Evolutionary conservation across 2,797 vertebrate genomes (phyloP).

Genomic region (Huso huso): DNA sequence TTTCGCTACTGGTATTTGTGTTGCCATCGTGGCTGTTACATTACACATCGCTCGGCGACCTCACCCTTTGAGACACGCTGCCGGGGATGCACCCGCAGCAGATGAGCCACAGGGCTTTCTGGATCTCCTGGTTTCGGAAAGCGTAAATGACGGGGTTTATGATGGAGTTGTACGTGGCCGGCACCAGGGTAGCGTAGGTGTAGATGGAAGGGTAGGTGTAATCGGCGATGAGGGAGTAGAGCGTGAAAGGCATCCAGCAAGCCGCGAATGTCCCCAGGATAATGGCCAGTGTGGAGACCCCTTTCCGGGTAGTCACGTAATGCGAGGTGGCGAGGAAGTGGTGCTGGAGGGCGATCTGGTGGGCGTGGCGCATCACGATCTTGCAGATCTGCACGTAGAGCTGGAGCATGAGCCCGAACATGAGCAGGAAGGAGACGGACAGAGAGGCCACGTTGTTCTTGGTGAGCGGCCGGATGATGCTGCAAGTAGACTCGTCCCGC

Average conservation of each 20-base stretch:
- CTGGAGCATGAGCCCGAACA: conserved; percentile 97
- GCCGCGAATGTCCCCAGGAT: conserved; percentile 96
- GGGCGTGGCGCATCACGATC: conserved; percentile 93
- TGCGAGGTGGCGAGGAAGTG: conserved; percentile 95
- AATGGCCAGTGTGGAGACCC: conserved; percentile 92
- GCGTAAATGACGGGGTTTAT: conserved; percentile 98
- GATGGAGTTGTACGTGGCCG: conserved; percentile 96
- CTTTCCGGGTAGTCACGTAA: conserved; percentile 95
- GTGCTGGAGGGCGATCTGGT: conserved; percentile 96
- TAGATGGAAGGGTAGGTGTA: conserved; percentile 95
- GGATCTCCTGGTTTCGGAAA: conserved; percentile 98
- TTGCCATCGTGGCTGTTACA: too few relatives aligned
- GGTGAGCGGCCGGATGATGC: conserved; percentile 89
- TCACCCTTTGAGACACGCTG: conserved; percentile 75
- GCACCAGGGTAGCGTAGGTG: conserved; percentile 93
- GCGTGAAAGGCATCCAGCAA: conserved; percentile 98
- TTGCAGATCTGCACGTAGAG: conserved; percentile 97
- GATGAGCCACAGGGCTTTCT: conserved; percentile 91
- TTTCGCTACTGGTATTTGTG: too few relatives aligned
- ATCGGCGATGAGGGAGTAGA: conserved; percentile 93
- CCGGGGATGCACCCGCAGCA: conserved; percentile 89
- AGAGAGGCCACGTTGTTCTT: conserved; percentile 92
- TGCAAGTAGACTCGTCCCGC: conserved; percentile 84
- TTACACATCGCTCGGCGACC: conserved; percentile 94
- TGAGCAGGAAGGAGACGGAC: conserved; percentile 89